Evolutionary conservation across 2,888 invertebrate genomes (phyloP).

Genomic region (Dryadula phaetusa): DNA sequence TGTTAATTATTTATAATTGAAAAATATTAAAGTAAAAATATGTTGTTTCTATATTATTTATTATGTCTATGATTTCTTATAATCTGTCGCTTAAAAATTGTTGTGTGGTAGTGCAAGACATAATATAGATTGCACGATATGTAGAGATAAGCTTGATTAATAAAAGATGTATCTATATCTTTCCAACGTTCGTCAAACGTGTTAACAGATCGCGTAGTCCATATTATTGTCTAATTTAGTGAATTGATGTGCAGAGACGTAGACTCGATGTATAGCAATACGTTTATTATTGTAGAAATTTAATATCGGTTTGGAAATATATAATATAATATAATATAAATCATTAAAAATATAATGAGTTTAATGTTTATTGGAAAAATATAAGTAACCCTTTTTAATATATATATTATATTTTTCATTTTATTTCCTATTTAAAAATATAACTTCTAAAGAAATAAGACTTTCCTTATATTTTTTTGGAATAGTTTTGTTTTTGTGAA

Average conservation of each 20-base stretch:
- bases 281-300: constrained; percentile 62
- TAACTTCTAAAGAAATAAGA: no score
- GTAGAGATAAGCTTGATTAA: constrained; percentile 22
- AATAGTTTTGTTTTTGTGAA: no score
- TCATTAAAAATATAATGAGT: neutral
- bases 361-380: neutral
- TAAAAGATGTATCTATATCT: constrained; percentile 22
- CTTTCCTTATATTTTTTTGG: no score
- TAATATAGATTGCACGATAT: constrained; percentile 33
- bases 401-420: no score
- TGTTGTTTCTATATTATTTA: constrained; percentile 1
- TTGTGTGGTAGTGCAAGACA: constrained; percentile 40
- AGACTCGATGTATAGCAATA: constrained; percentile 77
- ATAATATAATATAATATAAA: neutral
- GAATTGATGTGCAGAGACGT: constrained; percentile 55
- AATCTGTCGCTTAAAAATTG: constrained; percentile 34
- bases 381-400: neutral
- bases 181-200: constrained; percentile 10
- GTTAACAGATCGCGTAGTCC: constrained; percentile 30
- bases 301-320: constrained; percentile 71
- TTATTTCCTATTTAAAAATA: no score
- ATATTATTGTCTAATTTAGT: constrained; percentile 50
- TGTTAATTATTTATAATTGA: constrained; percentile 22
- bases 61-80: constrained; percentile 14
- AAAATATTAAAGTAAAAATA: neutral